Evolutionary conservation across 1,140 invertebrate species (phyloP).

Genomic region (Sycophaga agraensis): DNA sequence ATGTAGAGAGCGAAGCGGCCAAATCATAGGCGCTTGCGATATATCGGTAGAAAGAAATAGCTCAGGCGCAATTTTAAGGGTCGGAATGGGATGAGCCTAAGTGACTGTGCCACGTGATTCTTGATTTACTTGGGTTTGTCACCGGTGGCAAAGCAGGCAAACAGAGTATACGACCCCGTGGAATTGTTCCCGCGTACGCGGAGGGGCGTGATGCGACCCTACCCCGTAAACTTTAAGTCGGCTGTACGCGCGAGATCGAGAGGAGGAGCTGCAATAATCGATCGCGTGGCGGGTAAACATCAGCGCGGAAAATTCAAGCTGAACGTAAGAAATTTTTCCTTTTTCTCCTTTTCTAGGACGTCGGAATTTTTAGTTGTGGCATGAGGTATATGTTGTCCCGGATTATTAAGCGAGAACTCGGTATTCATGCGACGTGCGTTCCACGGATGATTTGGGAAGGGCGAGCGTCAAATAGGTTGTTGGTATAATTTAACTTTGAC

Average conservation of each 20-base stretch:
- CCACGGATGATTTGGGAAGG: no score
- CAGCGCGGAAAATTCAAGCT: no score
- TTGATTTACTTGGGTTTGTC: slow-evolving; percentile 41
- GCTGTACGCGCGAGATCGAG: not conserved
- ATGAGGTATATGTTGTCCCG: no score
- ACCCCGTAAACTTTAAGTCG: not conserved
- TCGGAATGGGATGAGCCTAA: not conserved
- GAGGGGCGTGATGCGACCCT: slow-evolving; percentile 42
- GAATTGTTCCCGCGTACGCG: slow-evolving; percentile 34
- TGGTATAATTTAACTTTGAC: no score
- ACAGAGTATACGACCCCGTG: slow-evolving; percentile 34
- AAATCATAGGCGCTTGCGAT: not conserved
- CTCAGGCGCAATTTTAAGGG: not conserved
- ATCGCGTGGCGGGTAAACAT: no score
- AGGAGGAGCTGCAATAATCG: no score
- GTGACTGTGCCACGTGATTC: slow-evolving; percentile 19
- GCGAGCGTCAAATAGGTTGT: no score
- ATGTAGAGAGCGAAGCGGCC: not conserved
- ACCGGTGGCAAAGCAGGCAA: slow-evolving; percentile 31
- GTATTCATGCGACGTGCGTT: no score
- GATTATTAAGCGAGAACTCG: no score
- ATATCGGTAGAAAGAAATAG: slow-evolving; percentile 5
- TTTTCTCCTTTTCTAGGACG: no score
- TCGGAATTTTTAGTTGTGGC: no score
- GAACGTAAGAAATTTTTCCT: no score